Percentiles rank a stretch among this genome's conserved stretches.
These are phyloP conservation scores for Syncerus caffer DNA, from an alignment of 2,797 vertebrate species.

Conservation along the genomic window DNA sequence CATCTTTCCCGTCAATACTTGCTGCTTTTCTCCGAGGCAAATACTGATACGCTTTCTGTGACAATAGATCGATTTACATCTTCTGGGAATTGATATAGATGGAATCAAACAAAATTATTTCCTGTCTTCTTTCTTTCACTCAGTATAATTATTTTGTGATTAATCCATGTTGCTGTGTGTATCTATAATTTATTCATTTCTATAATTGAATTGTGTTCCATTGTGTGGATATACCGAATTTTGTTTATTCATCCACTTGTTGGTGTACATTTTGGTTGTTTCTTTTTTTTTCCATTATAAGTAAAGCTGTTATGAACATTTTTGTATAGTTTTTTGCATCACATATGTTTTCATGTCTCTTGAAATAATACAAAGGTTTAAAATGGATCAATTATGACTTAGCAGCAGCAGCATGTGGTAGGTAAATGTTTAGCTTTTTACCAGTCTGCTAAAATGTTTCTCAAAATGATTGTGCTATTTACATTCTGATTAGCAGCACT, in stretches of 20 bases:
- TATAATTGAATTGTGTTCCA: not conserved
- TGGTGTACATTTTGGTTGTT: not conserved
- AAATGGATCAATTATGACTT: not conserved
- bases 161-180: not conserved
- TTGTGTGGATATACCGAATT: not conserved
- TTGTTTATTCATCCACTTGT: not conserved
- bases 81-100: not conserved
- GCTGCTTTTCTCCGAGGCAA: not conserved
- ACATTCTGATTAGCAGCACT: not conserved
- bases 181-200: not conserved
- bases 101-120: not conserved
- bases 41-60: not conserved
- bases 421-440: not conserved
- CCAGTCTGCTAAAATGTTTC: not conserved
- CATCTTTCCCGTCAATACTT: not conserved
- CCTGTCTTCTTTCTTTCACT: not conserved
- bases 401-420: not conserved
- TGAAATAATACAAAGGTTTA: not conserved
- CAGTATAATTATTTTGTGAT: not conserved
- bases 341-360: not conserved
- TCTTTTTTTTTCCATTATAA: not conserved
- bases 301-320: not conserved
- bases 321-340: not conserved
- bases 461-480: not conserved
- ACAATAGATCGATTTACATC: not conserved